A percentile compares a stretch with the other conserved stretches of the same genome.
These are phyloP conservation scores for Anadara kagoshimensis DNA, from an alignment of 1,140 invertebrate genomes.

Conservation along the genomic window DNA sequence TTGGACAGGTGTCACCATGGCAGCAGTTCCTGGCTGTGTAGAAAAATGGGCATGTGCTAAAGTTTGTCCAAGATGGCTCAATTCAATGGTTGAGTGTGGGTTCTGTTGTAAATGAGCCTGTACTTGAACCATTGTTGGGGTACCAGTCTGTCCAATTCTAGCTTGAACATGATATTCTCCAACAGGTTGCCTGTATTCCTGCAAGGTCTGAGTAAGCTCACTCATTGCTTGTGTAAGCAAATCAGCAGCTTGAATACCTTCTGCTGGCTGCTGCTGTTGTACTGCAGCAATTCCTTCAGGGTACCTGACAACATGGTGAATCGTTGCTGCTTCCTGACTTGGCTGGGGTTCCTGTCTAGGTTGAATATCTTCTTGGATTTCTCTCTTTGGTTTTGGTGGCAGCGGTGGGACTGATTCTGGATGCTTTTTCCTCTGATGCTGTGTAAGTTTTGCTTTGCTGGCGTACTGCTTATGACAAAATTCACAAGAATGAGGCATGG, in stretches of 20 bases:
- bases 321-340: conserved; percentile 22
- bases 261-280: conserved; percentile 17
- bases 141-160: conserved; percentile 41
- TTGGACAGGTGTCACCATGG: conserved; percentile 21
- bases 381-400: conserved; percentile 36
- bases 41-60: conserved; percentile 47
- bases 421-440: conserved; percentile 88
- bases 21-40: conserved; percentile 10
- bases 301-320: conserved; percentile 56
- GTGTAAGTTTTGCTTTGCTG: conserved; percentile 82
- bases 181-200: conserved; percentile 59
- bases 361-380: conserved; percentile 32
- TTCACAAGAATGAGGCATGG: conserved; percentile 83
- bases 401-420: conserved; percentile 72
- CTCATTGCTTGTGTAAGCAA: conserved; percentile 75
- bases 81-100: conserved; percentile 66
- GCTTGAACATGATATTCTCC: conserved; percentile 43
- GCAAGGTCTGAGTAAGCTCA: conserved; percentile 70
- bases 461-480: conserved; percentile 92
- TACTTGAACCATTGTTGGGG: conserved; percentile 60
- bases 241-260: conserved; percentile 66
- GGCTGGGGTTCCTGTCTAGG: conserved; percentile 26
- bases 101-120: conserved; percentile 48
- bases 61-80: conserved; percentile 69
- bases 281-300: conserved; percentile 19